These are phyloP conservation scores for Mayetiola destructor DNA, from an alignment of 2,888 invertebrate species.

Conservation along the genomic window DNA sequence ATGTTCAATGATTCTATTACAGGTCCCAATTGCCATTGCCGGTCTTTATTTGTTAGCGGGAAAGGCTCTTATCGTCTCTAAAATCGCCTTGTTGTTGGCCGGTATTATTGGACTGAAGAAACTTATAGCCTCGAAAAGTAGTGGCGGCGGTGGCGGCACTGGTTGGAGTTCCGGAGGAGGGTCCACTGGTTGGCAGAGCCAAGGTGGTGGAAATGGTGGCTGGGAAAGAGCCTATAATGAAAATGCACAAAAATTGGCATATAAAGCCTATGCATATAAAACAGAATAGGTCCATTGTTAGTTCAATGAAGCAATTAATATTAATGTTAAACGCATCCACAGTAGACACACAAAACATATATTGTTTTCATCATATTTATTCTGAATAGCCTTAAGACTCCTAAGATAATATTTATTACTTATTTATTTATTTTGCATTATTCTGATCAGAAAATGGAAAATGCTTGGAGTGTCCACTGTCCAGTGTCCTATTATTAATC, in stretches of 20 bases:
- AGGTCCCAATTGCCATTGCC: constrained; percentile 65
- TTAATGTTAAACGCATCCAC: not conserved
- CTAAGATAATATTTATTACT: not conserved
- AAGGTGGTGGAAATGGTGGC: constrained; percentile 43
- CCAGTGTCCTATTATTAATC: not conserved
- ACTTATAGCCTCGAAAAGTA: constrained; percentile 52
- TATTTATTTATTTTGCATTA: not conserved
- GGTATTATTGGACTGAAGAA: constrained; percentile 74
- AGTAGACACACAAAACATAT: not conserved
- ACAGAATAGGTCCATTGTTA: not conserved
- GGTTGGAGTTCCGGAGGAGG: constrained; percentile 35
- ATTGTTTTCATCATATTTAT: not conserved
- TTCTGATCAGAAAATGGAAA: not conserved
- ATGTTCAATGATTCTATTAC: too few species aligned
- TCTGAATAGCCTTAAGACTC: not conserved
- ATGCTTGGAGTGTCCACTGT: not conserved
- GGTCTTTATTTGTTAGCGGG: constrained; percentile 68
- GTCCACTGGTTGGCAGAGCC: constrained; percentile 38
- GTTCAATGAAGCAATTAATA: not conserved
- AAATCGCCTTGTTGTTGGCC: constrained; percentile 62
- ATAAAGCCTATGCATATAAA: constrained; percentile 41
- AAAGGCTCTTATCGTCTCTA: constrained; percentile 66
- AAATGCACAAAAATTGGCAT: constrained; percentile 52
- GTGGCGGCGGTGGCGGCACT: constrained; percentile 39
- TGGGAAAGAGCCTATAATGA: constrained; percentile 57